phyloP scores from a whole-genome alignment of 2,888 invertebrate genomes.

The Meliscaeva auricollis region DNA sequence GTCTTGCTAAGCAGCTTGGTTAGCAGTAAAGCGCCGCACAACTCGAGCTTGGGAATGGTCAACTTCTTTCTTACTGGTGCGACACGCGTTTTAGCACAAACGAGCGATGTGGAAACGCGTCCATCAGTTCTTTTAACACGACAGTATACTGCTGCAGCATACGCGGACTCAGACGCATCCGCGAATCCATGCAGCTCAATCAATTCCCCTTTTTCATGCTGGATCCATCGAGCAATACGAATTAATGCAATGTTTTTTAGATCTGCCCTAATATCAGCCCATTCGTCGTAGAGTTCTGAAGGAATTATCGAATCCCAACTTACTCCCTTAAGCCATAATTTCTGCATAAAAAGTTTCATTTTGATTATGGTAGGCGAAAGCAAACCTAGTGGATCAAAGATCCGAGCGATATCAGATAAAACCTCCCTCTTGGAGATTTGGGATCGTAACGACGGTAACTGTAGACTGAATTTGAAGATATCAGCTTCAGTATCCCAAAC shows the following conservation, averaged over 20 bases:
- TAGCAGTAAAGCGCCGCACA: conserved; percentile 40
- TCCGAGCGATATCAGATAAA: conserved; percentile 28
- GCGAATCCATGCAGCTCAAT: conserved; percentile 36
- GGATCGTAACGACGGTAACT: neutral
- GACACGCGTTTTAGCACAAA: conserved; percentile 45
- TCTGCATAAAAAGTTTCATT: conserved; percentile 36
- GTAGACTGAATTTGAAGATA: conserved; percentile 25
- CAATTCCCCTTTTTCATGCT: conserved; percentile 58
- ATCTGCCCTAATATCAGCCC: conserved; percentile 19
- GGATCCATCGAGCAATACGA: conserved; percentile 57
- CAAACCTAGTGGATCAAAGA: conserved; percentile 34
- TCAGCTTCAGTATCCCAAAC: conserved; percentile 16
- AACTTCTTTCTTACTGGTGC: conserved; percentile 18
- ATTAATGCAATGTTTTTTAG: neutral
- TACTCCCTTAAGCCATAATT: conserved; percentile 18
- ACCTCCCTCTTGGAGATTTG: conserved; percentile 18
- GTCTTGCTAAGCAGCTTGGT: conserved; percentile 31
- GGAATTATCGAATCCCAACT: conserved; percentile 32
- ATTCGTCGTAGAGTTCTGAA: conserved; percentile 6
- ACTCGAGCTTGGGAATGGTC: conserved; percentile 36
- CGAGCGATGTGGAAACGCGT: conserved; percentile 9
- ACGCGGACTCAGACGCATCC: conserved; percentile 52
- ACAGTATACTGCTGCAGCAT: conserved; percentile 43
- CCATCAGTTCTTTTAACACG: conserved; percentile 5
- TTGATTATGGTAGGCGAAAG: conserved; percentile 28